phyloP scores from a whole-genome alignment of 2,113 vertebrate genomes.

The Stomatorhinus ivindoensis region DNA sequence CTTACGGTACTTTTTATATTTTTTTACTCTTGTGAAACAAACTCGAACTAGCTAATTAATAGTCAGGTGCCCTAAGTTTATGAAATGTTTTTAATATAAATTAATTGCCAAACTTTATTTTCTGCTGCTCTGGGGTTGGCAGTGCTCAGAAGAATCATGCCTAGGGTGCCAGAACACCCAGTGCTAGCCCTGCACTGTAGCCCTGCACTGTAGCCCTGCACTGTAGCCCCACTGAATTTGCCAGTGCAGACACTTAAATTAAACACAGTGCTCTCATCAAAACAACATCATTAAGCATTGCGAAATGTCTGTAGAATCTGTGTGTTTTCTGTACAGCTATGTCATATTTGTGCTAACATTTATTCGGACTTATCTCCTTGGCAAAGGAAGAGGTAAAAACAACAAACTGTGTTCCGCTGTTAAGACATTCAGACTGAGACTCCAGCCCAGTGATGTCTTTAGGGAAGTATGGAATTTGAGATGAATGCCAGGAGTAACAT shows the following conservation, averaged over 20 bases:
- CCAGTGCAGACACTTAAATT: neutral
- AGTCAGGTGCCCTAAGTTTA: neutral
- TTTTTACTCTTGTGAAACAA: neutral
- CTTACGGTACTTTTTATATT: neutral
- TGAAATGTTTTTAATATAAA: neutral
- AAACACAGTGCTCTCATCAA: neutral
- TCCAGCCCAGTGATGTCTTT: slow-evolving; percentile 36
- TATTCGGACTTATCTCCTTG: slow-evolving; percentile 12
- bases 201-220: neutral
- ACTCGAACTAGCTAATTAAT: neutral
- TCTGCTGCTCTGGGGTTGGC: neutral
- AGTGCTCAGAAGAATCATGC: neutral
- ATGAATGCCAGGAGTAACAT: slow-evolving; percentile 41
- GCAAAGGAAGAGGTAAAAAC: slow-evolving; percentile 21
- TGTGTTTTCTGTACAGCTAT: neutral
- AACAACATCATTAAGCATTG: neutral
- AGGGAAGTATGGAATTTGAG: slow-evolving; percentile 34
- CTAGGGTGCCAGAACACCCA: neutral
- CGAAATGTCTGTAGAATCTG: neutral
- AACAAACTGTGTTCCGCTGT: slow-evolving; percentile 37
- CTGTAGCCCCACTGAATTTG: neutral
- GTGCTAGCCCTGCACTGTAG: neutral
- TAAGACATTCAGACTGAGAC: slow-evolving; percentile 43
- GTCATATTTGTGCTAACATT: neutral
- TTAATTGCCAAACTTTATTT: neutral